Base-by-base conservation (phyloP, 2,888 invertebrate genomes). In the Octodonta nipae region DNA sequence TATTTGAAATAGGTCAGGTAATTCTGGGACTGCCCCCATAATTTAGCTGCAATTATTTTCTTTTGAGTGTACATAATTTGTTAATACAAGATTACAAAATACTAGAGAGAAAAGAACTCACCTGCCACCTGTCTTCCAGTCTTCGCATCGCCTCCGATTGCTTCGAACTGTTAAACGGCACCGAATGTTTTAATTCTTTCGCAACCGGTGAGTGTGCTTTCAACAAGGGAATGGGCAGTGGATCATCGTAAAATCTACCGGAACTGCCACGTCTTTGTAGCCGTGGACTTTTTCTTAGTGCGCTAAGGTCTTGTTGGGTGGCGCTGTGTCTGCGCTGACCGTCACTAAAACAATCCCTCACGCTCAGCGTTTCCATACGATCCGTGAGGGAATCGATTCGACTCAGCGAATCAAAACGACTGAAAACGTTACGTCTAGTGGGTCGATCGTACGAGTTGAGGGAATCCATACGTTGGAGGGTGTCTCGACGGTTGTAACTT, bases 181-280 rank as follows among this genome's bases (percentile, higher is more conserved):
- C 41, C 26, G 62, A 54, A 46, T 63, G 54, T 35, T 56, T 58
- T 35, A 62, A 46, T 46, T 61, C 62, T 45, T 56, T 56, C 38
- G 61, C 61, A 33, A 62, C 60, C 15, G 63, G 63, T 32, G 61
- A 60, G 40, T 56, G 58, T 33, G 60, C 75, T 38, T 73, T 67
- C 35, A 78, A 52, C 13, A 78, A 61, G 1, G 78, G 77, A 51
- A 76, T 71, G 1, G 75, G 73, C 17, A 75, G 55, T 24, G 65
- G 58, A 50, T 61, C 69, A 57, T 70, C 31, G n/a, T n/a, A n/a
- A 64, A 70, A 32, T 60, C 71, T 42, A 63, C 70, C n/a, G 42
- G 70, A 43, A 60, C 69, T 38, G 65, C 71, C 37, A 60, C 71
- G 13, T 59, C 70, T 6, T 49, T 70, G 34, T 59, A 68, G 27